Conservation (phyloP, 1,140 invertebrate genomes). For the Proales similis region DNA sequence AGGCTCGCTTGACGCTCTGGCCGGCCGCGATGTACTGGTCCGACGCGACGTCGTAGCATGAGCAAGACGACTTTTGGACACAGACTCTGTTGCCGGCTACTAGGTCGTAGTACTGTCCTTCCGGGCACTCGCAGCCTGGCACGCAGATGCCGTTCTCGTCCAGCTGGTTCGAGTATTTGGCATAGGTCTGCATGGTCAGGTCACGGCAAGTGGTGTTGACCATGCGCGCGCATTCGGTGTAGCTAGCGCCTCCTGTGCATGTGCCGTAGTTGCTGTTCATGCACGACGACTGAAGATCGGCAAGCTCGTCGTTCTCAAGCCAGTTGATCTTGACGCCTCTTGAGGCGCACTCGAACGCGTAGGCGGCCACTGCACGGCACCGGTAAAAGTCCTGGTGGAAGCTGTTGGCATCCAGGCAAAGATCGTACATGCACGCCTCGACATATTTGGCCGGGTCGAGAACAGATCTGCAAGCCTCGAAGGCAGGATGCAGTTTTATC, state of each 20-base stretch:
- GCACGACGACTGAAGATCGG: conserved; percentile 7
- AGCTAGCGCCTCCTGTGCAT: conserved; percentile 26
- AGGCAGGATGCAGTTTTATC: conserved; percentile 38
- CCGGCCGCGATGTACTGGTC: conserved; percentile 8
- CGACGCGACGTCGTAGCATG: conserved; percentile 2
- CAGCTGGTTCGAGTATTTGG: background rate
- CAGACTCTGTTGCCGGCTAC: conserved; percentile 2
- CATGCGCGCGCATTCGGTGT: conserved; percentile 25
- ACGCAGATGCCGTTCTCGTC: conserved; percentile 29
- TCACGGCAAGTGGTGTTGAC: conserved; percentile 9
- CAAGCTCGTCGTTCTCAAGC: conserved; percentile 61
- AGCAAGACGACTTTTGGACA: conserved; percentile 16
- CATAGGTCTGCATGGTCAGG: background rate
- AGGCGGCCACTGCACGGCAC: conserved; percentile 70
- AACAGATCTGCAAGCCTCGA: conserved; percentile 66
- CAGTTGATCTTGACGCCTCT: conserved; percentile 66
- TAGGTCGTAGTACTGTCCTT: conserved; percentile 18
- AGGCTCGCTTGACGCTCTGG: conserved; percentile 9
- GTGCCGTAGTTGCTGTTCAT: conserved; percentile 26
- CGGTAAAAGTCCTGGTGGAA: conserved; percentile 57
- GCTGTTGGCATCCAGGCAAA: conserved; percentile 21
- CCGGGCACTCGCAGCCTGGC: conserved; percentile 24
- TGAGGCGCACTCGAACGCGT: conserved; percentile 68
- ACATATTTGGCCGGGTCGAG: conserved; percentile 71
- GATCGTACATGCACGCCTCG: conserved; percentile 73